These are phyloP conservation scores for Hypomesus transpacificus DNA, from an alignment of 2,113 vertebrate species.

Conservation along the genomic window DNA sequence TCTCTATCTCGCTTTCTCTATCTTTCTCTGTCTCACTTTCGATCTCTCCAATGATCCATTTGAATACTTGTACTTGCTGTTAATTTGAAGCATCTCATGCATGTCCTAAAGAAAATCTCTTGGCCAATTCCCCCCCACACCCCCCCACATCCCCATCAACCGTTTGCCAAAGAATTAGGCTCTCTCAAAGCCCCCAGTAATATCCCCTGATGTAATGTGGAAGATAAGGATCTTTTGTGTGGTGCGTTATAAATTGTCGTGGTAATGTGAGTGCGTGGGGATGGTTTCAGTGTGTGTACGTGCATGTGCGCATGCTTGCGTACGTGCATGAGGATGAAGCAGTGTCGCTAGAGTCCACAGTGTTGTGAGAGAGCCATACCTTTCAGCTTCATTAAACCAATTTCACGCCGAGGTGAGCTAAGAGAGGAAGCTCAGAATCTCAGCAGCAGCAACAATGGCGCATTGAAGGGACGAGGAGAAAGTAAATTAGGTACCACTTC, in stretches of 20 bases:
- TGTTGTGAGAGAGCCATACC: constrained; percentile 99
- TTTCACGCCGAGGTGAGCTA: constrained; percentile 99
- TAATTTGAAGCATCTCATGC: constrained; percentile 69
- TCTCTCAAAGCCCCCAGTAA: constrained; percentile 83
- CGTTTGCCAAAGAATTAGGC: constrained; percentile 76
- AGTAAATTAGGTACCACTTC: constrained; percentile 99
- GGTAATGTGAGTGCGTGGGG: constrained; percentile 84
- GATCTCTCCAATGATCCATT: constrained; percentile 21
- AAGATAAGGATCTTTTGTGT: constrained; percentile 97
- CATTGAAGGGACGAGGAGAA: constrained; percentile 97
- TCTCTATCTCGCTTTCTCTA: background rate
- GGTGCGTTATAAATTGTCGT: constrained; percentile 92
- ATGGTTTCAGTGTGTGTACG: constrained; percentile 70
- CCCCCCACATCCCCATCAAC: constrained; percentile 29
- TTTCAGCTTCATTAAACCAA: constrained; percentile 99
- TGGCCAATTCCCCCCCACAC: background rate
- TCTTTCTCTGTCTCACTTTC: background rate
- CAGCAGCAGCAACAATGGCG: constrained; percentile 92
- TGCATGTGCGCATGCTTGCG: constrained; percentile 47
- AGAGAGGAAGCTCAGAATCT: constrained; percentile 95
- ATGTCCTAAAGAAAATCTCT: constrained; percentile 55
- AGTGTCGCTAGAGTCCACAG: constrained; percentile 93
- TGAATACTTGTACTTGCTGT: constrained; percentile 27
- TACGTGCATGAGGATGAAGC: constrained; percentile 76
- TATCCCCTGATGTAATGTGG: constrained; percentile 93